Evolutionary conservation across 2,113 vertebrate species (phyloP).

Genomic region (Eolophus roseicapilla): DNA sequence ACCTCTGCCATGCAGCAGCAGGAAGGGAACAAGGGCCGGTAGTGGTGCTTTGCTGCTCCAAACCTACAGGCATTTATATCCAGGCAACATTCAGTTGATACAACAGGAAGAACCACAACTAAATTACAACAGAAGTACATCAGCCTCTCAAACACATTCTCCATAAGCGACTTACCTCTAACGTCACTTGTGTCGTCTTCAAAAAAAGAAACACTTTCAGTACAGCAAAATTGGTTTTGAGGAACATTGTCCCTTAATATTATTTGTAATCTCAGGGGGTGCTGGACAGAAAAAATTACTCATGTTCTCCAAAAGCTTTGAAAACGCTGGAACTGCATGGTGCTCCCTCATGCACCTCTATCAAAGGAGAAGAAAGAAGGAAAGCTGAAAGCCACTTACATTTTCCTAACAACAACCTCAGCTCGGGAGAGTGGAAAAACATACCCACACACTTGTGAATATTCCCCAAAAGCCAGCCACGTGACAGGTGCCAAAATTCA

Average conservation of each 20-base stretch:
- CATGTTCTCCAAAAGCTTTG: neutral
- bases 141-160: neutral
- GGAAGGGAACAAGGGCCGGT: neutral
- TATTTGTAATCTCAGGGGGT: neutral
- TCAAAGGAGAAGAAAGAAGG: neutral
- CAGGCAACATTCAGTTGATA: neutral
- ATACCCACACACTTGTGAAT: no score
- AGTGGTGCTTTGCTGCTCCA: neutral
- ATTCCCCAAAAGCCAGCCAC: neutral
- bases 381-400: neutral
- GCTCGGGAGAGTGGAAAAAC: neutral
- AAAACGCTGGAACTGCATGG: neutral
- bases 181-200: neutral
- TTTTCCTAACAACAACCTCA: neutral
- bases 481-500: neutral
- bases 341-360: neutral
- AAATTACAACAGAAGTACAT: neutral
- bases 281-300: neutral
- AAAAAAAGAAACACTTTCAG: neutral
- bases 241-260: fast-evolving
- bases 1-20: neutral
- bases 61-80: neutral
- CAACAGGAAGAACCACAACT: neutral
- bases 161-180: neutral
- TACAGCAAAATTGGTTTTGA: neutral